Evolutionary conservation across 2,113 vertebrate genomes (phyloP).

Genomic region (Hippocampus mohnikei): DNA sequence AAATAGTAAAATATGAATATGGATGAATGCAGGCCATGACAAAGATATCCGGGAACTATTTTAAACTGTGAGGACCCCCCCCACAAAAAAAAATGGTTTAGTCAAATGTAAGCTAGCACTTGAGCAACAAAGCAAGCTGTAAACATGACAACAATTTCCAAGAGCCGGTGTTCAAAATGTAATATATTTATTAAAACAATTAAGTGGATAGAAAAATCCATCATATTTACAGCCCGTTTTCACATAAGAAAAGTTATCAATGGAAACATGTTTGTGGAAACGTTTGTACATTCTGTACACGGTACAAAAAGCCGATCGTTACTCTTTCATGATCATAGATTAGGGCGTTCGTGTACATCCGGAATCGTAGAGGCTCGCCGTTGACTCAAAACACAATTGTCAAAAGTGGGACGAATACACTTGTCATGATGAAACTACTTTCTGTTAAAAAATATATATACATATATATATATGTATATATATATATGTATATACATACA

Average conservation of each 20-base stretch:
- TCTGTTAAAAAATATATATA: background rate
- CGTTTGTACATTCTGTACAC: background rate
- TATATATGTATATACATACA: no score
- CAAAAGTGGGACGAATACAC: background rate
- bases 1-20: no score
- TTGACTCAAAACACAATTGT: background rate
- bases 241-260: background rate
- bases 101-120: background rate
- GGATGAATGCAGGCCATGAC: background rate
- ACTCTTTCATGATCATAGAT: background rate
- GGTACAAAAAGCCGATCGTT: background rate
- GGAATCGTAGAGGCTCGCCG: background rate
- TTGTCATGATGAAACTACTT: background rate
- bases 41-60: background rate
- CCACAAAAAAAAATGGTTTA: background rate
- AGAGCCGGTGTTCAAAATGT: background rate
- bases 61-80: no score
- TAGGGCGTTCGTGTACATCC: background rate
- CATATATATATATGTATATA: no score
- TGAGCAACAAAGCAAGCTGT: background rate
- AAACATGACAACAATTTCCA: background rate
- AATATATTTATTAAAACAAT: background rate
- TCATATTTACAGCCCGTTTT: background rate
- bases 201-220: background rate
- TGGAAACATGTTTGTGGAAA: background rate